These are phyloP conservation scores for Zaprionus tsacasi DNA, from an alignment of 1,140 invertebrate species.

Conservation along the genomic window DNA sequence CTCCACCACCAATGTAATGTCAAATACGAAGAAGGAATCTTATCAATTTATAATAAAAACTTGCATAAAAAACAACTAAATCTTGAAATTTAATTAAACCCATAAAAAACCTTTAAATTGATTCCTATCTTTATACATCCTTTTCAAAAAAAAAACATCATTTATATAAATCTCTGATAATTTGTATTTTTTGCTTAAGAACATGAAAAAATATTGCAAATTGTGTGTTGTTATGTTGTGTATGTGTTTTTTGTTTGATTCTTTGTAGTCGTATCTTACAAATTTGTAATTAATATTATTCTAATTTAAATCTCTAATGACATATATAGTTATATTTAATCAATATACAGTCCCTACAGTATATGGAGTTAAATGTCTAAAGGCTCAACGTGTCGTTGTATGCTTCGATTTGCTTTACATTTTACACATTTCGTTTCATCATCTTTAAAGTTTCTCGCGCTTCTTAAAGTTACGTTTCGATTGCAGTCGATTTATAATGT, in stretches of 20 bases:
- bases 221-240: slow-evolving; percentile 21
- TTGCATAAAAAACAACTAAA: slow-evolving; percentile 10
- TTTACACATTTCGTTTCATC: slow-evolving; percentile 24
- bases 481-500: slow-evolving; percentile 94
- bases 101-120: no score
- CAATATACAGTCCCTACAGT: slow-evolving; percentile 21
- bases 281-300: slow-evolving; percentile 35
- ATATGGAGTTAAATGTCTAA: slow-evolving; percentile 26
- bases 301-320: slow-evolving; percentile 36
- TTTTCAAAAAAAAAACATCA: not conserved
- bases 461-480: slow-evolving; percentile 97
- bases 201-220: slow-evolving; percentile 75
- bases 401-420: slow-evolving; percentile 22
- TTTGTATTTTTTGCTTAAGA: slow-evolving; percentile 51
- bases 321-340: slow-evolving; percentile 31
- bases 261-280: slow-evolving; percentile 64
- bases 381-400: slow-evolving; percentile 42
- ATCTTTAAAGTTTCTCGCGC: slow-evolving; percentile 87
- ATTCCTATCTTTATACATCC: no score
- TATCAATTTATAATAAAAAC: slow-evolving; percentile 11
- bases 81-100: no score
- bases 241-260: slow-evolving; percentile 21
- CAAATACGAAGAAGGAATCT: slow-evolving; percentile 20
- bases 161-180: slow-evolving; percentile 7
- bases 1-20: slow-evolving; percentile 86